Evolutionary conservation across 1,140 invertebrate species (phyloP).

Genomic region (Aphis craccivora): DNA sequence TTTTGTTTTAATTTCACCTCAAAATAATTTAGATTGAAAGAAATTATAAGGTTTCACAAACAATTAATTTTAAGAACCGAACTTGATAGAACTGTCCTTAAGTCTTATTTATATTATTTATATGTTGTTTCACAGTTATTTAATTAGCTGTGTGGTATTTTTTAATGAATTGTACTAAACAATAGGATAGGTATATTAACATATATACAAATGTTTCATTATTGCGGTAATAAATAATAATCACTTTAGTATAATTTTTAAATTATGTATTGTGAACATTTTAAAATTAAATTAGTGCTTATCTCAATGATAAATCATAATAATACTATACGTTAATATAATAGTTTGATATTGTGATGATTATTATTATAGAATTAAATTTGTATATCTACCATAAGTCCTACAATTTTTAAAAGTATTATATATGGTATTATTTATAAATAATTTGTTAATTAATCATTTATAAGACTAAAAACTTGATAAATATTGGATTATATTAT

Average conservation of each 20-base stretch:
- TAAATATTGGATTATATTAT: background rate
- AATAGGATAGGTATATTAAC: background rate
- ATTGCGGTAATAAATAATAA: background rate
- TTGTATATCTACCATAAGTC: background rate
- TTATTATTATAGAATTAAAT: background rate
- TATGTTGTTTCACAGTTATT: background rate
- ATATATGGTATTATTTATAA: background rate
- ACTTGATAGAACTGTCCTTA: background rate
- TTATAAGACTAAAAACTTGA: background rate
- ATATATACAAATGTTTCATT: background rate
- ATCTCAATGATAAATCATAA: background rate
- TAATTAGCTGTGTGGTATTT: background rate
- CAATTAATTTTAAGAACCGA: background rate
- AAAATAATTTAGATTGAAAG: background rate
- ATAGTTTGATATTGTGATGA: background rate
- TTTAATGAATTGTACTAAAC: background rate
- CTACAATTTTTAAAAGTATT: background rate
- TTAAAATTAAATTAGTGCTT: background rate
- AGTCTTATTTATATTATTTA: background rate
- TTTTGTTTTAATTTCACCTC: background rate
- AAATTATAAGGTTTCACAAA: conserved; percentile 11
- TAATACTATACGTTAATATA: background rate
- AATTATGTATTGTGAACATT: background rate
- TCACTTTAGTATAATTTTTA: background rate
- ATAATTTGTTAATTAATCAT: background rate